These are phyloP conservation scores for Matsumurasca onukii DNA, from an alignment of 1,140 invertebrate species.

Conservation along the genomic window DNA sequence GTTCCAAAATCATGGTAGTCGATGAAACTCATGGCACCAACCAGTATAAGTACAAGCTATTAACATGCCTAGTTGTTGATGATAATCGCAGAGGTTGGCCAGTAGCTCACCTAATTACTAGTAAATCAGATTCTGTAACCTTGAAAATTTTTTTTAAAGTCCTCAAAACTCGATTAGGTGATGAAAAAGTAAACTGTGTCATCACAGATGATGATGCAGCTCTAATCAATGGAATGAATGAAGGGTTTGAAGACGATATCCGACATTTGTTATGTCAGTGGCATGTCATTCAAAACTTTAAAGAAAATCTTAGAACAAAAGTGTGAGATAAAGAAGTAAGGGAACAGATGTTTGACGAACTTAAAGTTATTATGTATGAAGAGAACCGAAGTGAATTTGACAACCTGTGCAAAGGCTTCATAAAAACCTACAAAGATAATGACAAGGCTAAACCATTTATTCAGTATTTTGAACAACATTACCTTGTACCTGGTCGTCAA, in stretches of 20 bases:
- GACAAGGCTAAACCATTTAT: background rate
- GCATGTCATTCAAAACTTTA: constrained; percentile 28
- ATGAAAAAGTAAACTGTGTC: background rate
- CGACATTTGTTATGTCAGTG: constrained; percentile 21
- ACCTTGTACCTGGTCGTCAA: background rate
- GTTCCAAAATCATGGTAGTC: background rate
- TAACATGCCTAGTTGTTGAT: background rate
- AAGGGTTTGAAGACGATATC: constrained; percentile 19
- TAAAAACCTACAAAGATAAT: background rate
- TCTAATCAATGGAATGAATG: constrained; percentile 23
- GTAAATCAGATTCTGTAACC: background rate
- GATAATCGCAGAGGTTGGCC: background rate
- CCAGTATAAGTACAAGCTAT: background rate
- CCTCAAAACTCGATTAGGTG: background rate
- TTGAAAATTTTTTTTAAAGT: background rate
- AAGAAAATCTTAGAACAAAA: constrained; percentile 29
- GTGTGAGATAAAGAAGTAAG: background rate
- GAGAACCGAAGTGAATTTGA: background rate
- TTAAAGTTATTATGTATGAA: background rate
- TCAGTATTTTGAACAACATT: background rate
- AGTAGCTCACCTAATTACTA: background rate
- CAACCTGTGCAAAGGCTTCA: background rate
- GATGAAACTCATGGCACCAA: background rate
- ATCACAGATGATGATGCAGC: constrained; percentile 30
- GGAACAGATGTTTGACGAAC: background rate